These are phyloP conservation scores for Hippocampus kuda DNA, from an alignment of 2,797 vertebrate genomes.

Conservation along the genomic window DNA sequence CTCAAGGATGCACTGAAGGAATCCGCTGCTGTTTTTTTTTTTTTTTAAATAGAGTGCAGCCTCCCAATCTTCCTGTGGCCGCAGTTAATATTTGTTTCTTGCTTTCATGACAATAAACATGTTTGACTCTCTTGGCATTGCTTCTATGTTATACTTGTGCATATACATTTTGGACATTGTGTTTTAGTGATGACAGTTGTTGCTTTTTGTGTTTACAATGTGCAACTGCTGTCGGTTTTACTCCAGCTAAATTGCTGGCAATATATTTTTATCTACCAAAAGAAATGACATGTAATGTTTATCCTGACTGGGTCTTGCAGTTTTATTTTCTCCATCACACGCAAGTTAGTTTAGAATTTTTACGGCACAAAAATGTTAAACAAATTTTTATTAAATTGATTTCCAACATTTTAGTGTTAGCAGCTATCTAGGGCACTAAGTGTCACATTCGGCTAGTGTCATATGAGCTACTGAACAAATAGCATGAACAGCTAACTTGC, in stretches of 20 bases:
- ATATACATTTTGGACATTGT: background rate
- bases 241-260: background rate
- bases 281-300: background rate
- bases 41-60: background rate
- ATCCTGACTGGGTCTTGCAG: background rate
- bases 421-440: no score
- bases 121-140: background rate
- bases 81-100: background rate
- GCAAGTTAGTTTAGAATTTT: no score
- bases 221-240: background rate
- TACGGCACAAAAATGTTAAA: no score
- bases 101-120: conserved; percentile 1
- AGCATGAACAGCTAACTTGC: no score
- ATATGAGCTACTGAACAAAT: no score
- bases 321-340: no score
- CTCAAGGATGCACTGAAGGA: conserved; percentile 4
- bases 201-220: background rate
- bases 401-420: no score
- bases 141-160: background rate
- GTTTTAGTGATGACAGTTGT: background rate
- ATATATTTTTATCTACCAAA: background rate
- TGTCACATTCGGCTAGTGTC: no score
- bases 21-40: no score
- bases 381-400: no score
- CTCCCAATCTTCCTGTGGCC: background rate